Conservation (phyloP, 2,797 vertebrate species). For the Agapornis canus region DNA sequence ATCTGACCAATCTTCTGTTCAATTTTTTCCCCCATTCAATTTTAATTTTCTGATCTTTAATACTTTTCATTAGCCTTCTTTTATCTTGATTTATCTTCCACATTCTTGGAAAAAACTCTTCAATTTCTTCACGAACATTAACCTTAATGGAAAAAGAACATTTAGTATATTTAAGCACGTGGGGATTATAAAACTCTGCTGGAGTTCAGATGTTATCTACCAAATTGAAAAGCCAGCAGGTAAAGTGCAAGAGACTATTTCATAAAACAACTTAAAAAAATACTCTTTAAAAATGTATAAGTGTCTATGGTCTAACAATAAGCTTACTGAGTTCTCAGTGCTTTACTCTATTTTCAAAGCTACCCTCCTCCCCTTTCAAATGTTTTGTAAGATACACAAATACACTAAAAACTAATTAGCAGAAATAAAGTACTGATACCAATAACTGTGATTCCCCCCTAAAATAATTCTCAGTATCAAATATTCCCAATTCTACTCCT, state of each 20-base stretch:
- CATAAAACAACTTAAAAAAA: slow-evolving; percentile 71
- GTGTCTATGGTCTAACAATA: slow-evolving; percentile 76
- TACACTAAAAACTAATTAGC: slow-evolving; percentile 67
- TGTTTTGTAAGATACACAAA: slow-evolving; percentile 39
- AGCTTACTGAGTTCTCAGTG: slow-evolving; percentile 73
- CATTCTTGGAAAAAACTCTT: slow-evolving; percentile 99
- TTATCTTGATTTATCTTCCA: slow-evolving; percentile 99
- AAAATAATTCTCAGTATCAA: slow-evolving; percentile 32
- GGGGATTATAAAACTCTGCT: slow-evolving; percentile 88
- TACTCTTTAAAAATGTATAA: slow-evolving; percentile 76
- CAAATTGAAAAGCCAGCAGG: slow-evolving; percentile 84
- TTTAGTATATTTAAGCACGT: slow-evolving; percentile 98
- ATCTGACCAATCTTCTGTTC: slow-evolving; percentile 98
- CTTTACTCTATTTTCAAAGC: slow-evolving; percentile 70
- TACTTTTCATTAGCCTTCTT: slow-evolving; percentile 98
- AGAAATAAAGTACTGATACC: slow-evolving; percentile 51
- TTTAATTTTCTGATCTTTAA: slow-evolving; percentile 98
- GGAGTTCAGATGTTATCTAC: slow-evolving; percentile 83
- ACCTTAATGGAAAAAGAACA: slow-evolving; percentile 99
- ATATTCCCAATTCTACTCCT: slow-evolving; percentile 55
- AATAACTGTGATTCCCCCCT: slow-evolving; percentile 9
- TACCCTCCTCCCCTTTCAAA: slow-evolving; percentile 77
- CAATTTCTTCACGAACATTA: slow-evolving; percentile 98
- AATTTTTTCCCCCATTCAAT: slow-evolving; percentile 93
- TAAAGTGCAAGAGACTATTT: slow-evolving; percentile 84